phyloP scores from a whole-genome alignment of 2,888 invertebrate genomes.

The Polydrusus pterygomalis region DNA sequence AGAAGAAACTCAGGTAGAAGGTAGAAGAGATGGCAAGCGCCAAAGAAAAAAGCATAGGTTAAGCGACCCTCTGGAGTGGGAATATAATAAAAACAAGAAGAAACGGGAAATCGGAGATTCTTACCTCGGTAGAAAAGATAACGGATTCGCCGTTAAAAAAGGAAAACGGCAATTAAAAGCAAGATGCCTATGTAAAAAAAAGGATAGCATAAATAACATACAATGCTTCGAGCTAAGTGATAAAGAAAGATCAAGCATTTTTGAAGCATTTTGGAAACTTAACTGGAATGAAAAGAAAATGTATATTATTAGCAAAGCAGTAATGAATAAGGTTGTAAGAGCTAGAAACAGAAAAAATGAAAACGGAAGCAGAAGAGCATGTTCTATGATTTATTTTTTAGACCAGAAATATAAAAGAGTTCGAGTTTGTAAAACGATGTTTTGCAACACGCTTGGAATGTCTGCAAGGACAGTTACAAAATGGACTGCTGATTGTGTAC shows the following conservation, averaged over 20 bases:
- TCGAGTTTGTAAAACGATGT: conserved; percentile 37
- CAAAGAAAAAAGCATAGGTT: conserved; percentile 24
- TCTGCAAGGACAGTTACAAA: conserved; percentile 39
- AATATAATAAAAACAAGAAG: conserved; percentile 22
- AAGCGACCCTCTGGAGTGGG: conserved; percentile 20
- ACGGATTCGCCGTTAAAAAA: conserved; percentile 10
- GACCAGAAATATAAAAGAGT: conserved; percentile 29
- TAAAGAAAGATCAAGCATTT: conserved; percentile 6
- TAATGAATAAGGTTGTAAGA: conserved; percentile 23
- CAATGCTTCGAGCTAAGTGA: conserved; percentile 10
- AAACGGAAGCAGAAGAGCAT: conserved; percentile 22
- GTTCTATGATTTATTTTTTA: conserved; percentile 11
- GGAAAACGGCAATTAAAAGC: conserved; percentile 19
- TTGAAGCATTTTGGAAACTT: conserved; percentile 25
- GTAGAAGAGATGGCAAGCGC: conserved; percentile 15
- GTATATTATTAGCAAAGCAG: conserved; percentile 16
- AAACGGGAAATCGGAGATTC: conserved; percentile 21
- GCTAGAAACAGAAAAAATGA: conserved; percentile 23
- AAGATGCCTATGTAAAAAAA: conserved; percentile 17
- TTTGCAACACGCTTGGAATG: conserved; percentile 41
- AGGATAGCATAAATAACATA: conserved; percentile 14
- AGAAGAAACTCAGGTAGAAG: conserved; percentile 16
- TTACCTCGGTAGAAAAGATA: conserved; percentile 16
- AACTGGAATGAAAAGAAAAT: conserved; percentile 22
- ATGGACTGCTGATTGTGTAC: conserved; percentile 10